Conservation (phyloP, 2,113 vertebrate genomes). For the Grammomys surdaster region DNA sequence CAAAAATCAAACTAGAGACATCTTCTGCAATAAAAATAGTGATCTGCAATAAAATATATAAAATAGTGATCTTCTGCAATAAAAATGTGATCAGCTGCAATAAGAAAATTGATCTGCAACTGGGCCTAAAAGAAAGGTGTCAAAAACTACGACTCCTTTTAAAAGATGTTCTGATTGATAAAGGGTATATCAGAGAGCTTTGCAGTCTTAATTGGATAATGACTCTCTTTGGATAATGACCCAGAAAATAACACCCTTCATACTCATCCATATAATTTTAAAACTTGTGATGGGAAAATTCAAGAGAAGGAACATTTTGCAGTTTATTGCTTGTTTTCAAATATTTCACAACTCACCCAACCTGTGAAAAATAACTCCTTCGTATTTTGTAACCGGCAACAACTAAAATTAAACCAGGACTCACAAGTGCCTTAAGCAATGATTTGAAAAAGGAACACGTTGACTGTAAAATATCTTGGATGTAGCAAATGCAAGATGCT, state of each 20-base stretch:
- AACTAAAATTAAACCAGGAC: slow-evolving; percentile 25
- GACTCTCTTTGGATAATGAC: neutral
- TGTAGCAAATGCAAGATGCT: slow-evolving; percentile 48
- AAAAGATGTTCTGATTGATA: neutral
- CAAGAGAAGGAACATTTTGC: neutral
- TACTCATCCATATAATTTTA: neutral
- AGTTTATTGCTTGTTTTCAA: slow-evolving; percentile 19
- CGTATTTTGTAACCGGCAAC: neutral
- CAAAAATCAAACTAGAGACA: slow-evolving; percentile 19
- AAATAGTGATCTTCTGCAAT: neutral
- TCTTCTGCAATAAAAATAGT: neutral
- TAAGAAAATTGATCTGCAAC: neutral
- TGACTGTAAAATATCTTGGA: slow-evolving; percentile 33
- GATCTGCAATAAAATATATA: neutral
- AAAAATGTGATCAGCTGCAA: neutral
- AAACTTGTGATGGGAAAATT: slow-evolving; percentile 9
- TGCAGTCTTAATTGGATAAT: neutral
- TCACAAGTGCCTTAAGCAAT: slow-evolving; percentile 30
- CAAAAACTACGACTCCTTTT: neutral
- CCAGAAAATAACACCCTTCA: slow-evolving; percentile 8
- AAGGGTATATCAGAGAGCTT: neutral
- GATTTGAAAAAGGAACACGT: slow-evolving; percentile 62
- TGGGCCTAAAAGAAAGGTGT: neutral
- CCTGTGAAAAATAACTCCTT: slow-evolving; percentile 25
- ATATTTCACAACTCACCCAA: neutral